Base-by-base conservation (phyloP, 2,888 invertebrate species). In the Heteropelma amictum region DNA sequence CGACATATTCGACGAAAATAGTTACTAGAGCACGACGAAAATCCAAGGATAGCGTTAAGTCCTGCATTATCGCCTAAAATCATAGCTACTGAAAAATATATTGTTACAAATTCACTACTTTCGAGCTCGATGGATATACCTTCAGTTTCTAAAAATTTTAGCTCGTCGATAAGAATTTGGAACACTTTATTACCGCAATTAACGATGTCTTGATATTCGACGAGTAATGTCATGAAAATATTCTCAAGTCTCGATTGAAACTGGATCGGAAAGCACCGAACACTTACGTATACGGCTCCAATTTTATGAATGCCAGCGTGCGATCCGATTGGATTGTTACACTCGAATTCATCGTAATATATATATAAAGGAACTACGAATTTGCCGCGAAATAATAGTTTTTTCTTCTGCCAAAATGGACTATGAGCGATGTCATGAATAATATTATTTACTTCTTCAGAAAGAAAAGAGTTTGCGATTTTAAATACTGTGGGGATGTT, bases 61-160 rank as follows among this genome's bases (percentile, higher is more conserved):
- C 79, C 77, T 21, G 76, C 51, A 53, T 79, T 77, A 19, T 79
- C 79, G 26, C 77, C 77, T 19, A 71, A 33, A 26, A 75, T 63
- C 53, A 74, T 54, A 10, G 61, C 63, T 6, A 76, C 60, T 54
- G 65, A 49, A 40, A 79, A 79, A 70, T 67, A 76, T 3, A 77
- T 47, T 7, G 45, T 40, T 10, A 26, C 38, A 12, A 8, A 42
- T 58, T 47, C 53, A 10, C 61, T 58, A 51, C 72, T 40, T 35
- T 51, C 42, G 30, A 67, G 51, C 21, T 71, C 35, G 26, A 73
- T 21, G 14, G 47, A n/a, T 40, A 78, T 78, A 10, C 78, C 77
- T 12, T 60, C 35, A 1, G 45, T 58, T 51, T 73, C 67, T 12
- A 78, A 60, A 47, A 54, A 70, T 8, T 65, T 78, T 19, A 78